phyloP scores from a whole-genome alignment of 2,797 vertebrate species.

The Hybognathus amarus region DNA sequence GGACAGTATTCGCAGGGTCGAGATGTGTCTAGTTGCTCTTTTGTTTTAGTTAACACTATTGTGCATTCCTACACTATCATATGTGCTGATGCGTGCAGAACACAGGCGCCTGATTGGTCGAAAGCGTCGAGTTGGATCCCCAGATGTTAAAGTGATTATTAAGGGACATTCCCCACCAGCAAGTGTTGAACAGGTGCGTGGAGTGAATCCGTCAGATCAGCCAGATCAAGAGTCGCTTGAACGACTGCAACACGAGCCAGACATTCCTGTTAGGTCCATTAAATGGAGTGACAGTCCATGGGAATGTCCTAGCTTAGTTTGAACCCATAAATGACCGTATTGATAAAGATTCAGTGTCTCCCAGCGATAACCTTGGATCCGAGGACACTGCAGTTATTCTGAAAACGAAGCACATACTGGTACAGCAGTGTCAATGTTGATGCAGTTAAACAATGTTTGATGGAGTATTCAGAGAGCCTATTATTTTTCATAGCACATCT shows the following conservation, averaged over 20 bases:
- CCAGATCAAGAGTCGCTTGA: constrained; percentile 29
- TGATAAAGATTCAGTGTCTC: neutral
- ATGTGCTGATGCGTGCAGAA: constrained; percentile 26
- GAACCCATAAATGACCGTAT: neutral
- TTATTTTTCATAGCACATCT: neutral
- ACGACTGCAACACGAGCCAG: constrained; percentile 6
- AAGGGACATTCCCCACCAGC: constrained; percentile 9
- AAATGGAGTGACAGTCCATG: neutral
- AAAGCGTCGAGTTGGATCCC: neutral
- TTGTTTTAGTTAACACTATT: constrained; percentile 1
- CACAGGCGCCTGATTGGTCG: neutral
- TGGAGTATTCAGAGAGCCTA: neutral
- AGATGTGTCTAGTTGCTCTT: neutral
- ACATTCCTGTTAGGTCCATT: constrained; percentile 8
- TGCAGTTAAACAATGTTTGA: neutral
- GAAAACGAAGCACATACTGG: constrained; percentile 14
- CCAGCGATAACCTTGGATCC: constrained; percentile 26
- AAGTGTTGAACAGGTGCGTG: constrained; percentile 27
- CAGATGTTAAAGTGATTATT: constrained; percentile 40
- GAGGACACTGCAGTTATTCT: constrained; percentile 31
- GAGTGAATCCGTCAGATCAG: constrained; percentile 27
- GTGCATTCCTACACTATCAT: neutral
- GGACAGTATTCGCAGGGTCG: neutral
- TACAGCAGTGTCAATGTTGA: neutral
- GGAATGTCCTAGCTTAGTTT: neutral